phyloP scores from a whole-genome alignment of 1,140 invertebrate genomes.

The Pseudomyrmex pallidus region DNA sequence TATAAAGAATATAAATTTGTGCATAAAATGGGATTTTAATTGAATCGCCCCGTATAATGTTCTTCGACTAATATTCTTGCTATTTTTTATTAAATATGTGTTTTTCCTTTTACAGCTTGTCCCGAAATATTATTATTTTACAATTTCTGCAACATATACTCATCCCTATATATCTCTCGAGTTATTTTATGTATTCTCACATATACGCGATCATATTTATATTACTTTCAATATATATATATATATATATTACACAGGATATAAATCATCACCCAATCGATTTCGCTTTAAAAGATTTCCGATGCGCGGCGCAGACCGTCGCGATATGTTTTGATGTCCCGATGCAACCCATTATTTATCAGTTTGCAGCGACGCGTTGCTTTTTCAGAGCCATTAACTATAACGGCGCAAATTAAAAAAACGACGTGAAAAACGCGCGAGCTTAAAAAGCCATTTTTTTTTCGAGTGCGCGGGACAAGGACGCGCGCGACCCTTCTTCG shows the following conservation, averaged over 20 bases:
- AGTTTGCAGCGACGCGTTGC: constrained; percentile 7
- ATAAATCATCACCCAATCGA: not conserved
- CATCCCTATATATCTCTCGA: too few species aligned
- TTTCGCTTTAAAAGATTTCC: constrained; percentile 5
- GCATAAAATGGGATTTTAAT: constrained; percentile 10
- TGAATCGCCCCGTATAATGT: constrained; percentile 1
- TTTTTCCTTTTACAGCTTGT: not conserved
- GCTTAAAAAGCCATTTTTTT: constrained; percentile 19
- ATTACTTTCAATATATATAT: too few species aligned
- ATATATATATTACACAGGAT: too few species aligned
- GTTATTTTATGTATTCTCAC: too few species aligned
- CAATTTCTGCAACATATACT: too few species aligned
- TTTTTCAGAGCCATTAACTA: constrained; percentile 47
- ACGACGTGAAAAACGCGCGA: not conserved
- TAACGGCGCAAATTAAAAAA: constrained; percentile 1
- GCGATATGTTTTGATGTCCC: not conserved
- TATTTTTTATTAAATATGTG: not conserved
- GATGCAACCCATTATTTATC: constrained; percentile 38
- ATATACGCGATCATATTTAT: too few species aligned
- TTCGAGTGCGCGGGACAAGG: not conserved
- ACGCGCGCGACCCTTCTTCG: not conserved
- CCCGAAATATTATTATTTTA: not conserved
- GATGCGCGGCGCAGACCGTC: not conserved
- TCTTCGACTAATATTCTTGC: not conserved
- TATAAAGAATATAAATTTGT: not conserved